Evolutionary conservation across 2,113 vertebrate species (phyloP), one percentile per base, ranked within the genome.

Genomic region (Chinchilla lanigera): DNA sequence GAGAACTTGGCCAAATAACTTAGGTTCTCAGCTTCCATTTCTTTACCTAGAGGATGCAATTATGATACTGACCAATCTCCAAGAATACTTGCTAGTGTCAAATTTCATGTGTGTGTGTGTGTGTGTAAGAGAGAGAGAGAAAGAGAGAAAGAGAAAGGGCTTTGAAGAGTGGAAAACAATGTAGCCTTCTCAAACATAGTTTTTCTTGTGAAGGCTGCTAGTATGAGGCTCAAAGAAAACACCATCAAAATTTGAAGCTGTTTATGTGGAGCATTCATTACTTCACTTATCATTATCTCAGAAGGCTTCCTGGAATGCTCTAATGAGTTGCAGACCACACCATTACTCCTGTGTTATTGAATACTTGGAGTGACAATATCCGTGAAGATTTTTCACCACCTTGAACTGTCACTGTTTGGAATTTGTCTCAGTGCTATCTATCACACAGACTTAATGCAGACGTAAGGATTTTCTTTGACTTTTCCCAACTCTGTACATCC

Each of bases 221-320:
- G 35, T 90, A 52, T 20, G 13, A 95, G n/a, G 16, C 81, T 89
- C 14, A 92, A 78, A 83, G 44, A 75, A 94, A 95, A 83, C 19
- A 92, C 41, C 69, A 85, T 75, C 86, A 90, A 90, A 91, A 90
- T 86, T 84, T 71, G 86, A 95, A 91, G 67, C 41, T 60, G 28
- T 89, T 82, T 96, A 26, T 89, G 1, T 92, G 56, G 19, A 26
- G 12, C 44, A 94, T 92, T 65, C 52, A 60, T 17, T 94, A 28
- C 16, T 94, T 96, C 86, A 90, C 83, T 90, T 91, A 65, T 90
- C 89, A 78, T 85, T 97, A 88, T 63, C 41, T 91, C 54, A n/a
- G 38, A 89, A 52, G 47, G 35, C 93, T 96, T 77, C 41, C 69
- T 95, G 93, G 63, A 82, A 89, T 38, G 38, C 13, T 90, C 19